Evolutionary conservation across 23 tunicate genomes (phyloP).

Genomic region (Aplidium turbinatum): DNA sequence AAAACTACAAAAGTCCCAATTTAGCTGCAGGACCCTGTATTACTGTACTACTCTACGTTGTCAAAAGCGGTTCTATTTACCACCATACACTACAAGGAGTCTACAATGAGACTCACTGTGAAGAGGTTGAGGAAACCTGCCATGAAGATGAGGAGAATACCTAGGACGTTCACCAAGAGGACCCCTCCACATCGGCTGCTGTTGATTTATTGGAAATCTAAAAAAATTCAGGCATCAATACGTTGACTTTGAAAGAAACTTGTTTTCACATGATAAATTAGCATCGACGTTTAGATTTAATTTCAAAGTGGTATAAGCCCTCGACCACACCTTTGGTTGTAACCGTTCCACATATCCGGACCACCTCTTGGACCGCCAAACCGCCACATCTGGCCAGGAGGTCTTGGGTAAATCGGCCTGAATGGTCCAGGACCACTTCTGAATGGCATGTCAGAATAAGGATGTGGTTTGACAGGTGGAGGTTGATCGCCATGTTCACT

Average conservation of each 20-base stretch:
- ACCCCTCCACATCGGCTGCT: slow-evolving; percentile 24
- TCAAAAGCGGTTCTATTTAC: too few species aligned
- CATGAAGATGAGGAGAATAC: slow-evolving; percentile 25
- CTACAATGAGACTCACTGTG: slow-evolving; percentile 17
- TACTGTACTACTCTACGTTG: too few species aligned
- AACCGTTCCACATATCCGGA: slow-evolving; percentile 44
- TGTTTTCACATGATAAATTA: neutral
- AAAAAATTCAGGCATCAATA: too few species aligned
- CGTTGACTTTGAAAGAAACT: too few species aligned
- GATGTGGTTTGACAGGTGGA: slow-evolving; percentile 23
- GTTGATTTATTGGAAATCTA: slow-evolving; percentile 15
- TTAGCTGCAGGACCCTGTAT: too few species aligned
- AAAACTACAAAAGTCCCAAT: too few species aligned
- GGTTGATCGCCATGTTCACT: slow-evolving; percentile 9
- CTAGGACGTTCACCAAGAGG: neutral
- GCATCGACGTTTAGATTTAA: neutral
- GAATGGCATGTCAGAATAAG: slow-evolving; percentile 18
- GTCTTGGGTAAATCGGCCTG: slow-evolving; percentile 24
- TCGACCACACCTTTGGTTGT: slow-evolving; percentile 29
- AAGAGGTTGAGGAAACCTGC: slow-evolving; percentile 16
- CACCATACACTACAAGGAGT: too few species aligned
- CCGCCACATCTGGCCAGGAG: slow-evolving; percentile 35
- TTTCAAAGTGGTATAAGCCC: too few species aligned
- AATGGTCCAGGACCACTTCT: neutral
- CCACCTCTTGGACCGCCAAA: slow-evolving; percentile 6